Percentiles rank a stretch among this genome's conserved stretches.
These are phyloP conservation scores for Hemicordylus capensis DNA, from an alignment of 2,113 vertebrate species.

Conservation along the genomic window DNA sequence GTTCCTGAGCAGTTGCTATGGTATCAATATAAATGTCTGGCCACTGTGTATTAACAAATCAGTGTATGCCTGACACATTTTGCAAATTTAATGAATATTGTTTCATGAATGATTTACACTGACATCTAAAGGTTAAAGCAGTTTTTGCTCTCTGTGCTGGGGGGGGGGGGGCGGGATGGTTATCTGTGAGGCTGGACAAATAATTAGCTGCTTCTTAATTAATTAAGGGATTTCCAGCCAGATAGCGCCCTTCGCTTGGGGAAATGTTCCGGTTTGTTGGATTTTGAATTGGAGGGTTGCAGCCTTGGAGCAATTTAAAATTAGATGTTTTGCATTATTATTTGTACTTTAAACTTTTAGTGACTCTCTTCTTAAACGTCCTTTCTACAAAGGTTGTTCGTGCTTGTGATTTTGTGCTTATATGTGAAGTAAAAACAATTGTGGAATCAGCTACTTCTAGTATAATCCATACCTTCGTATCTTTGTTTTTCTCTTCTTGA, in stretches of 20 bases:
- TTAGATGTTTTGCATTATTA: background rate
- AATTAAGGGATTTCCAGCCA: conserved; percentile 43
- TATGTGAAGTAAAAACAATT: background rate
- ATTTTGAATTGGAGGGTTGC: background rate
- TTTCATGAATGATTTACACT: conserved; percentile 55
- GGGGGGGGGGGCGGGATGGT: conserved; percentile 4
- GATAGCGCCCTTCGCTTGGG: background rate
- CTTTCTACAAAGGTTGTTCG: background rate
- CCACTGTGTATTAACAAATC: conserved; percentile 47
- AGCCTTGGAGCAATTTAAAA: background rate
- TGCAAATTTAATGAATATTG: conserved; percentile 49
- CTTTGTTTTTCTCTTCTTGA: background rate
- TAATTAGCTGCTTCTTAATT: conserved; percentile 60
- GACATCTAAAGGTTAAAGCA: conserved; percentile 54
- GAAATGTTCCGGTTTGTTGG: background rate
- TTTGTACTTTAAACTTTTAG: background rate
- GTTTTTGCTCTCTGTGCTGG: conserved; percentile 11
- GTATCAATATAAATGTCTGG: conserved; percentile 54
- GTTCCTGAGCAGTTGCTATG: conserved; percentile 59
- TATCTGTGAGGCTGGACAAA: conserved; percentile 36
- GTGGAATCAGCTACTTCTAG: background rate
- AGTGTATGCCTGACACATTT: conserved; percentile 49
- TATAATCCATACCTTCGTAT: background rate
- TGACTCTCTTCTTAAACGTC: background rate
- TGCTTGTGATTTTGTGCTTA: background rate